Evolutionary conservation across 1,140 invertebrate species (phyloP), one percentile per base, ranked within the genome.

Genomic region (Nomia melanderi): DNA sequence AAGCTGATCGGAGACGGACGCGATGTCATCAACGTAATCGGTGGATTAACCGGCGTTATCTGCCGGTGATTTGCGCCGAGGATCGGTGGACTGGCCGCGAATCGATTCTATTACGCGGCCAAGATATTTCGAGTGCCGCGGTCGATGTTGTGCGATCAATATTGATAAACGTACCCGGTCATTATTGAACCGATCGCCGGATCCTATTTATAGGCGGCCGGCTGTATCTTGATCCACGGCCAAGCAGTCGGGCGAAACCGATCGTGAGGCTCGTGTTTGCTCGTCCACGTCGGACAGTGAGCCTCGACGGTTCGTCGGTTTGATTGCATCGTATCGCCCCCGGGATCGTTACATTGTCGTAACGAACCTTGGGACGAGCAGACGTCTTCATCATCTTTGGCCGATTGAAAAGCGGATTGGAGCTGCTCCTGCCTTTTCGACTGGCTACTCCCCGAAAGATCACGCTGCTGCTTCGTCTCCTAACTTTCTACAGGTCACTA

Each of bases 221-320:
- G 14, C 14, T 44, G 65, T 76, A 76, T 69, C 73, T 76, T 69
- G 73, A 76, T 69, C 73, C 69, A 69, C 69, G 73, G 65, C 72
- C 72, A 75, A 75, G 53, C 67, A 53, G 72, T 20, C 53, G 44
- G 47, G 47, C 39, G 31, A 50, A 65, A 56, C 50, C 47, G 71
- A 74, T 66, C 50, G 71, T 56, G 36, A 47, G 64, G n/a, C 41
- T 59, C 23, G 60, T 69, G 71, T 74, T 74, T 74, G 62, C 71
- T 56, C 73, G 23, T 76, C 65, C 60, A 33, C 31, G 27, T 41
- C 39, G 3, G 50, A 33, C 67, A 44, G 54, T 31, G 56, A 27
- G 69, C 56, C 60, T 47, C 39, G 59, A 2, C 54, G 20, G 23
- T 63, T 20, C 60, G 53, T 39, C 60, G 44, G 17, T 17, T 17